Evolutionary conservation across 1,140 invertebrate genomes (phyloP), one percentile per base, ranked within the genome.

Genomic region (Holotrichia oblita): DNA sequence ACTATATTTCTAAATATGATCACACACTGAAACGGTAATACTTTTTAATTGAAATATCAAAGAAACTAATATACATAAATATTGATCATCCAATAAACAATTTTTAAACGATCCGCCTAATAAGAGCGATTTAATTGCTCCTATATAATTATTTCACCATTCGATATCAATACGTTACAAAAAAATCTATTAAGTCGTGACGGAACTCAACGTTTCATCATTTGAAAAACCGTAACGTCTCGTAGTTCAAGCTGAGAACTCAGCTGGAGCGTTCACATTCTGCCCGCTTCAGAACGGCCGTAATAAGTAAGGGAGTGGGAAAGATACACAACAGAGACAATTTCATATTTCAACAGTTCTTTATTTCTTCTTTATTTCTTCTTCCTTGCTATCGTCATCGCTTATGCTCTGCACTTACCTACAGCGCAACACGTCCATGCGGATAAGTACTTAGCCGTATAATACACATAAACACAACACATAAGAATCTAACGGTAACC

Each of bases 331-430:
- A 34, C 61, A 14, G 61, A 69, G 61, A 69, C 61, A 69, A 69
- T 69, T 69, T 69, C 61, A 69, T 69, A 69, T 69, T 69, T 69
- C 61, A 69, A 69, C 61, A 69, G 61, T 69, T 69, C 61, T 69
- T 69, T 69, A 69, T 69, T 69, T 20, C 61, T 69, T 69, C 22
- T 17, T 17, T 17, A 69, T 34, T 34, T 69, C 22, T 69, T 20
- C 61, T 27, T 24, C 27, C 12, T 14, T 27, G 9, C 61, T 7
- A 69, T 24, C 61, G 61, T 69, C 48, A 17, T 55, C 48, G 14
- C 48, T 55, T n/a, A 55, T 69, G 22, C 22, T 69, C 61, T 69
- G 20, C 20, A 69, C 61, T 69, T 22, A 22, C 22, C 22, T 12
- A 27, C 3, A 34, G 61, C 22, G 24, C 20, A 69, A 17, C 14